Evolutionary conservation across 1,140 invertebrate species (phyloP).

Genomic region (Oreohelix idahoensis): DNA sequence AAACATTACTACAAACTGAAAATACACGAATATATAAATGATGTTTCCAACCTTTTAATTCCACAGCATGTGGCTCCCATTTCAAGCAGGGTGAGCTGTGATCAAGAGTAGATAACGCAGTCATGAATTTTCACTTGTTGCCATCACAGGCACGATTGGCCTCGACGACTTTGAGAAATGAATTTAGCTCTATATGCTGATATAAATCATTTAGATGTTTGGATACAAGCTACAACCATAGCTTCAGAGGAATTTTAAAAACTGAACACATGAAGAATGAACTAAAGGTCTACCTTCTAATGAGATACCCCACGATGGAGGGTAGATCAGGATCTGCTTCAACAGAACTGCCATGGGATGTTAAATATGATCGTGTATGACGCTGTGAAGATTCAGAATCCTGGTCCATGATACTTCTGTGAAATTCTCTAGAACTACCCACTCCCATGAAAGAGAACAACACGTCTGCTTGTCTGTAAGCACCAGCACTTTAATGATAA

Average conservation of each 20-base stretch:
- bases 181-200: not conserved
- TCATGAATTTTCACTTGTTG: not conserved
- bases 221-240: not conserved
- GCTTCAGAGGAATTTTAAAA: not conserved
- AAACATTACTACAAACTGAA: too few relatives aligned
- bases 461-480: not conserved
- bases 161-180: not conserved
- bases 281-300: conserved; percentile 53
- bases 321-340: conserved; percentile 52
- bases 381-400: too few relatives aligned
- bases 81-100: not conserved
- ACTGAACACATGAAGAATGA: not conserved
- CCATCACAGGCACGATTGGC: not conserved
- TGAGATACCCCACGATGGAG: conserved; percentile 60
- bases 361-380: not conserved
- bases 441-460: conserved; percentile 12
- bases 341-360: not conserved
- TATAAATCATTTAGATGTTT: too few relatives aligned
- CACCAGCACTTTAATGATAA: too few relatives aligned
- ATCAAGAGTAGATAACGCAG: not conserved
- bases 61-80: not conserved
- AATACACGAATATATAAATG: too few relatives aligned
- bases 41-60: not conserved
- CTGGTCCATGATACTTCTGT: conserved; percentile 16
- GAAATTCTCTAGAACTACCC: not conserved